Base-by-base conservation (phyloP, 2,797 vertebrate species). In the Leuciscus waleckii region DNA sequence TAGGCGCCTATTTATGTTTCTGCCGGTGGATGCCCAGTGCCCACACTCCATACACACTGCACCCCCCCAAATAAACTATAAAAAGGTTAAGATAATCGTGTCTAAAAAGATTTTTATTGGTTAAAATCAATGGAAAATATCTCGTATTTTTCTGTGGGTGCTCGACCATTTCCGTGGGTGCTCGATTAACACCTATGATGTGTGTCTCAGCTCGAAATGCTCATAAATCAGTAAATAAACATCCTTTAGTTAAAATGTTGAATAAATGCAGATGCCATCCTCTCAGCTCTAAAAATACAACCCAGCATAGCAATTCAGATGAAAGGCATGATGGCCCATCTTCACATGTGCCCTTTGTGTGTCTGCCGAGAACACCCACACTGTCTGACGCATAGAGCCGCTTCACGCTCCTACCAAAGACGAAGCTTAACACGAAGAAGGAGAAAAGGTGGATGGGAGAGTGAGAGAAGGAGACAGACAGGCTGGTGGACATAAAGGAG, bases 321-420 rank as follows among this genome's bases (percentile, higher is more conserved):
- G 75, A 87, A 86, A 83, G 54, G 68, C 75, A 84, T 32, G 69
- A 84, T 85, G 79, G 46, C 69, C 81, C 51, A 41, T 77, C 83
- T 88, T 79, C 37, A 79, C 83, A 74, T 69, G 76, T 89, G 85
- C 80, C 81, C 89, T 90, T 87, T 89, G 84, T 63, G 58, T 79
- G 49, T 54, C 54, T 63, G 75, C 13, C 23, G 23, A 85, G 68
- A 26, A 87, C 63, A 78, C 76, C 86, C n/a, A 87, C 79, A 43
- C 79, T 83, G 87, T 75, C 87, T 91, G 83, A 82, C 78, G 63
- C 87, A 68, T 74, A 63, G 81, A 86, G 32, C 19, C 54, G 73
- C 37, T 85, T 78, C 61, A 82, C 54, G 32, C 78, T 87, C 79
- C 74, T 69, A 83, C 63, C 56, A 85, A 79, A 84, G 76, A 63